Base-by-base conservation (phyloP, 2,888 invertebrate genomes). In the Perdita meconis region DNA sequence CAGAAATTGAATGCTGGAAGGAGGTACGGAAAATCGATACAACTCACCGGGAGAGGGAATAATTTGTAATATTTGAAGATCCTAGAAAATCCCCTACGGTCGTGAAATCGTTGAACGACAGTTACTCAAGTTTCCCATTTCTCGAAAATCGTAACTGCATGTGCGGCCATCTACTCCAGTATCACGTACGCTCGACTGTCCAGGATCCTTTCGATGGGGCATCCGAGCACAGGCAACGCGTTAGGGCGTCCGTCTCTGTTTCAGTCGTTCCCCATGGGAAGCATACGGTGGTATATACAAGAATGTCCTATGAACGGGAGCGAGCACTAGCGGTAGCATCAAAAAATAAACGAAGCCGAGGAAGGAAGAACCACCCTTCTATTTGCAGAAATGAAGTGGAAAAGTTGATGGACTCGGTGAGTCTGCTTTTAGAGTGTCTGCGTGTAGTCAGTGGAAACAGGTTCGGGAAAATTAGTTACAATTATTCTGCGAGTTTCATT, bases 251-350 rank as follows among this genome's bases (percentile, higher is more conserved):
- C 61, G 70, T 70, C 47, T 47, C 3, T 12, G 19, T 47, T 71
- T 71, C 79, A 69, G 59, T 85, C 70, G 85, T 83, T 84, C 86
- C 84, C 86, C 84, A 71, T 81, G 86, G 86, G 84, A 68, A 50
- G 57, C 83, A 76, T 86, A 60, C 40, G 56, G 56, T 36, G 34
- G 63, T 30, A 30, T 30, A 30, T 30, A 30, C 30, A 30, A 24
- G 59, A 72, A 65, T 71, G 34, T 19, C 69, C 66, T 47, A 61
- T 53, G 57, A 65, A 55, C 57, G 59, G 55, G 44, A 63, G 73
- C 81, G 68, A 50, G 81, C 73, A 53, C 68, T 64, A 70, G 61
- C 65, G 30, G 42, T 47, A 60, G 40, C 42, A 56, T 36, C 24
- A 64, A 77, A 56, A 68, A 71, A 78, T 74, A 84, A 72, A 71